Base-by-base conservation (phyloP, 92 coral and sea anemone genomes). In the Heliopora coerulea region DNA sequence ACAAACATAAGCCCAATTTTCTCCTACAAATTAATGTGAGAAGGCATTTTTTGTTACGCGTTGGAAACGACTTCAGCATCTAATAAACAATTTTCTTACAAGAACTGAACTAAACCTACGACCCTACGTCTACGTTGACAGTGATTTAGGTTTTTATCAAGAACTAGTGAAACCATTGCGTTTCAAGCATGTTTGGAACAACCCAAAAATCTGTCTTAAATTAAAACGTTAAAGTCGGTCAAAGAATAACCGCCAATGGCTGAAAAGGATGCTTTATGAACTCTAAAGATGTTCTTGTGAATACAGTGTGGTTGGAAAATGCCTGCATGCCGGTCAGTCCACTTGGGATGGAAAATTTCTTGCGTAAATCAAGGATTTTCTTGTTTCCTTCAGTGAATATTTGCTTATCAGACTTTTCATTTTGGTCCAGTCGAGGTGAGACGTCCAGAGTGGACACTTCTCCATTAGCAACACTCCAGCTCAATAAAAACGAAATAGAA, bases 401-500 rank as follows among this genome's bases (percentile, higher is more conserved):
- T 26, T 72, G 24, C 24, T 80, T 76, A 17, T 78, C 78, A 29
- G 62, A 56, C n/a, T 87, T 82, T 26, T 78, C 84, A 13, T 83
- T 63, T 68, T 83, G 82, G 28, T 86, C 82, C 59, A 35, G 57
- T 32, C 83, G 25, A n/a, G 80, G 80, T 52, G 88, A 74, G 72
- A 66, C 58, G 70, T 89, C 81, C 26, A 93, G 83, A 21, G 88
- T 64, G 64, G 65, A 69, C 46, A 85, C 83, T 32, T 67, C 68
- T 17, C 96, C 98, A 63, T 78, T 79, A 68, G 80, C 66, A 32
- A 93, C 68, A 75, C 87, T 82, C 98, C 98, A 93, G 30, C 95
- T 79, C 67, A 90, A 82, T 12, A 93, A 66, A 59, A 90, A 91
- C n/a, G 96, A 96, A 72, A 88, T 25, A 5, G 77, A 70, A 34